These are phyloP conservation scores for Kryphioiulus occultus DNA, from an alignment of 2,888 invertebrate species.

Conservation along the genomic window DNA sequence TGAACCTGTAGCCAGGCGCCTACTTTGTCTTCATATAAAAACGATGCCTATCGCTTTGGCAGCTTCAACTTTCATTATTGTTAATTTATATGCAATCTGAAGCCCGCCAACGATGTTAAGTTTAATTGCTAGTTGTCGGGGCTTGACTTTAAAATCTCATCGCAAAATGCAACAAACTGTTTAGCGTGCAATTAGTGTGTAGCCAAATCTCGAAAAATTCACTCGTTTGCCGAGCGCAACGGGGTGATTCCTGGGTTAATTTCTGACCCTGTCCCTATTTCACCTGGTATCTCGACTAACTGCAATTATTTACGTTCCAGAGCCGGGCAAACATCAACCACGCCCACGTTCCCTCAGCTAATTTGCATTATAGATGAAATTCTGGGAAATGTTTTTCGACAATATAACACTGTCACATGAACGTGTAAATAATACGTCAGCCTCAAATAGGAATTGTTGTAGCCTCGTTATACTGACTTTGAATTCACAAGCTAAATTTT, in stretches of 20 bases:
- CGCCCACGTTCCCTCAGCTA: neutral
- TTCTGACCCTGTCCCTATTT: neutral
- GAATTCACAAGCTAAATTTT: no score
- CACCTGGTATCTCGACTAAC: neutral
- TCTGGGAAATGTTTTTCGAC: neutral
- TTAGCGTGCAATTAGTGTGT: neutral
- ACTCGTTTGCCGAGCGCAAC: neutral
- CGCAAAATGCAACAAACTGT: neutral
- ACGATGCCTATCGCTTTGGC: neutral
- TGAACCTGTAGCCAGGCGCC: neutral
- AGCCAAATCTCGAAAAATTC: neutral
- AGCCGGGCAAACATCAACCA: neutral
- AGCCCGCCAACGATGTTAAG: neutral
- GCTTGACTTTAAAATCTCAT: neutral
- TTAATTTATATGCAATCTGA: neutral
- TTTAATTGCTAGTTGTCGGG: neutral
- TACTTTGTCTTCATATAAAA: no score
- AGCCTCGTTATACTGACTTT: no score
- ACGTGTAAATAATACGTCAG: no score
- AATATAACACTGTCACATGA: neutral
- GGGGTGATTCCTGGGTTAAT: neutral
- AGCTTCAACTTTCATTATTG: neutral
- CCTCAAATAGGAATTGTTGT: no score
- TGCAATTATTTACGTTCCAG: neutral
- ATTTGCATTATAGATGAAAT: conserved; percentile 6